Evolutionary conservation across 2,888 invertebrate genomes (phyloP), one percentile per base, ranked within the genome.

Genomic region (Eilema sororculum): DNA sequence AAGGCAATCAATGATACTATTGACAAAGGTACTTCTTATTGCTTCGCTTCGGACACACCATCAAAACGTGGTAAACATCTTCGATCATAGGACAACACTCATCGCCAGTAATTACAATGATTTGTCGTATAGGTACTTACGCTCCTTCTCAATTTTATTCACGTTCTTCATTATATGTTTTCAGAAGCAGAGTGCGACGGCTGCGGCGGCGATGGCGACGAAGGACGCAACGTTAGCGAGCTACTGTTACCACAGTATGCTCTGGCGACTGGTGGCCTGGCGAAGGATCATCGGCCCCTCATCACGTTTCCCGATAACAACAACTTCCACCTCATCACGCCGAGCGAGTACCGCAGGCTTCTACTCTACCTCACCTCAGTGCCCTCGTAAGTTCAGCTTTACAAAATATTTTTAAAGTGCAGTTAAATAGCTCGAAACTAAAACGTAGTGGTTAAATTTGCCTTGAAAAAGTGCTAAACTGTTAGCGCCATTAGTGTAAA

Each of bases 271-370:
- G 99, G 99, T 79, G 99, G 99, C 41, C 98, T 98, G 94, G 98
- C 99, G n/a, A 96, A 96, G 85, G 98, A 99, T 92, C 99, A 99
- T 85, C 98, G 98, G 84, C 99, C 99, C 24, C 96, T 99, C 84
- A 97, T 99, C 88, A 98, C 98, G 80, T 99, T 99, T 95, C 99
- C 99, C 58, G 99, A 99, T 95, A 96, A 98, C 92, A 98, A 98
- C 88, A 98, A 98, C 94, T 98, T 98, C 90, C 97, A 98, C 87
- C 95, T 97, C 78, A 95, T 99, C 79, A 96, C 96, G 69, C 98
- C 98, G 84, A 96, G 97, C 73, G 98, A 99, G 90, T 99, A 99
- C 95, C 97, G 98, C 89, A 97, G 98, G 89, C 96, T 99, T 86
- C 97, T 99, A 93, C 96, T 98, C 87, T 99, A 99, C 96, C 97